Evolutionary conservation across 2,113 vertebrate genomes (phyloP), one percentile per base, ranked within the genome.

Genomic region (Limanda limanda): DNA sequence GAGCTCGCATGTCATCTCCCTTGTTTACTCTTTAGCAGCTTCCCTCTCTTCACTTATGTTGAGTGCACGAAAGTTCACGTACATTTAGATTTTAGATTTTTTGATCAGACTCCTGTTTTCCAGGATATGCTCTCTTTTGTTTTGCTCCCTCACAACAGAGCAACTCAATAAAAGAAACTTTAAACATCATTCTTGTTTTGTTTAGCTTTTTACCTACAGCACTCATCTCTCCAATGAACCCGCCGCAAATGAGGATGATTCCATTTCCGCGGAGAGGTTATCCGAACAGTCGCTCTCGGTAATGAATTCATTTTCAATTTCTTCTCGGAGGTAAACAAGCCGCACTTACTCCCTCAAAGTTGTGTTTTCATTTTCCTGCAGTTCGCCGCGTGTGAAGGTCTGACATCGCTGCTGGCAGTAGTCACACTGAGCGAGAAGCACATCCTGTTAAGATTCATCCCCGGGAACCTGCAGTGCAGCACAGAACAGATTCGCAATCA

Each of bases 361-460:
- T 47, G 18, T 61, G 64, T 74, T 71, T 71, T 76, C 70, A 72
- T 78, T 83, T 76, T 75, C 54, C 54, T 68, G 45, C 23, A 62
- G 71, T 68, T 84, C 59, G 15, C 48, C 3, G 51, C 23, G 25
- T 56, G 45, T 47, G 58, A 89, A 84, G 51, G 66, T 75, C 82
- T 84, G 82, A 76, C 51, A 86, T 58, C 69, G 77, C 79, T 88
- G 68, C 71, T 72, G 78, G 78, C 90, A 89, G 79, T 72, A 90
- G 60, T 83, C 85, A 67, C 82, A 90, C 27, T 52, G 55, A 35
- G 42, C 27, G 17, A 71, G 27, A 78, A 68, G 72, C 82, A 72
- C 54, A 74, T 79, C 68, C 63, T 70, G 78, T 84, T 85, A 71
- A 48, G 56, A 89, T 62, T 76, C 71, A 85, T 74, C 76, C 80